Evolutionary conservation across 2,888 invertebrate species (phyloP), one percentile per base, ranked within the genome.

Genomic region (Pollenia griseotomentosa): DNA sequence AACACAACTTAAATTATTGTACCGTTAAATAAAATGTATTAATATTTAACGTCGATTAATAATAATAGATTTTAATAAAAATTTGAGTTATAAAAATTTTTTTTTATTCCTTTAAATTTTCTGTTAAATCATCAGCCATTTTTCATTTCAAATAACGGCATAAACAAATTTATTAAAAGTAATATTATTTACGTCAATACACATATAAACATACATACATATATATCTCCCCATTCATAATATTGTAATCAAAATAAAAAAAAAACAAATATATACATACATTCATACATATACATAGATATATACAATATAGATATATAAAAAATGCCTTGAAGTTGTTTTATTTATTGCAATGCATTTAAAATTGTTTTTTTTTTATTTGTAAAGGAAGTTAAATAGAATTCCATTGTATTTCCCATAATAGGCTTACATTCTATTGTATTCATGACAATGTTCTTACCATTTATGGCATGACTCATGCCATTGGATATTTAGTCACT

Each of bases 391-490:
- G 11, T 63, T 3, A 40, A 63, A 0, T 42, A 6, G n/a, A 55
- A 55, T 55, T 71, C 6, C n/a, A 70, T n/a, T 70, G 33, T 51
- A n/a, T 33, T 53, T 53, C 9, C 14, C n/a, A 33, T 10, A 33
- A 14, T n/a, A 33, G 19, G 46, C 68, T 33, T 33, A 33, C 33
- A 33, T 33, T 33, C 33, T 33, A 23, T 48, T 23, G n/a, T 48
- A 16, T 65, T 11, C 11, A 68, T 51, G 14, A 68, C 23, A 53
- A 61, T 59, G 23, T 65, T 68, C 16, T 42, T 44, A n/a, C 55
- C 23, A 66, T 71, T 65, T 73, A 51, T 71, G 55, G 33, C 12
- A 44, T 63, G 70, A 53, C n/a, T 73, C 19, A 73, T 63, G 61
- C 23, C 65, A 57, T 66, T 55, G 46, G 12, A 59, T 33, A 23